phyloP scores from a whole-genome alignment of 2,113 vertebrate species.

The Myrmecophaga tridactyla region DNA sequence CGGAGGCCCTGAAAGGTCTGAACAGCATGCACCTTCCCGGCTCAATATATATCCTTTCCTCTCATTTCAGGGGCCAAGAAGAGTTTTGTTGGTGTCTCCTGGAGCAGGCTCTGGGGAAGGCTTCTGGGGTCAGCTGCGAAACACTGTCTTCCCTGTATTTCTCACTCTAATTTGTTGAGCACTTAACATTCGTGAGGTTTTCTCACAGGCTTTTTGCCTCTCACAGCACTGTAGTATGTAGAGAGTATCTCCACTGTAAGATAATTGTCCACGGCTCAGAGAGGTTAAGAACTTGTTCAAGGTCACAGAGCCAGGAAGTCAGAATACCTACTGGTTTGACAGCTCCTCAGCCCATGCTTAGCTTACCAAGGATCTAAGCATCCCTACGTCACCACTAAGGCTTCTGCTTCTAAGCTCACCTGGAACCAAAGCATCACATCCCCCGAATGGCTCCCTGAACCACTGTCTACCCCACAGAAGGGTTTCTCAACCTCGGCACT shows the following conservation, averaged over 20 bases:
- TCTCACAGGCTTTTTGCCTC: neutral
- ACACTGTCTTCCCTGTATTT: neutral
- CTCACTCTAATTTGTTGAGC: neutral
- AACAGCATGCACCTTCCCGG: neutral
- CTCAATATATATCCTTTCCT: neutral
- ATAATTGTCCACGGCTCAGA: neutral
- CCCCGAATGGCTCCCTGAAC: neutral
- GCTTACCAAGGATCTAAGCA: neutral
- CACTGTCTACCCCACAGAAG: accelerated
- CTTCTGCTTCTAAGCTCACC: neutral
- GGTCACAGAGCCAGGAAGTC: neutral
- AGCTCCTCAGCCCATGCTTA: too few relatives aligned
- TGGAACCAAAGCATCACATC: neutral
- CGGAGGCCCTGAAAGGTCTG: neutral
- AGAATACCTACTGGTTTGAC: neutral
- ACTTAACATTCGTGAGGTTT: neutral
- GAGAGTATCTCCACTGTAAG: neutral
- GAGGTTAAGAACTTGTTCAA: neutral
- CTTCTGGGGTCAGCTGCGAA: neutral
- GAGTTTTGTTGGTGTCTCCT: neutral
- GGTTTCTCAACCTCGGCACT: neutral
- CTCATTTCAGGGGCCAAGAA: neutral
- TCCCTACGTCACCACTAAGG: accelerated
- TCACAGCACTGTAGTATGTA: neutral
- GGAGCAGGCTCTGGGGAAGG: too few relatives aligned